Evolutionary conservation across 2,888 invertebrate species (phyloP), one percentile per base, ranked within the genome.

Genomic region (Folsomia candida): DNA sequence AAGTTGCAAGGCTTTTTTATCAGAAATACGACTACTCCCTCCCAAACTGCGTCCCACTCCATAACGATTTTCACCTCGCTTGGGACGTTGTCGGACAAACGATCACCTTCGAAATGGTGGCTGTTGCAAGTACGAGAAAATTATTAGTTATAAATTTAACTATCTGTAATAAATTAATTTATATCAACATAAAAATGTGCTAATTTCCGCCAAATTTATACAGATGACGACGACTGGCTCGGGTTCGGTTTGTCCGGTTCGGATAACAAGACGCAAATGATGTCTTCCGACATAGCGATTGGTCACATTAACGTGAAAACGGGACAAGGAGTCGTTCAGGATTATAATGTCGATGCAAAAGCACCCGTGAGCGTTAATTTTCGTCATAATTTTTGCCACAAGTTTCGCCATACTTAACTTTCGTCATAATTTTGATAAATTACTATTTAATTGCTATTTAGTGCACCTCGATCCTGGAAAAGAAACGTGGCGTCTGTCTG

Each of bases 61-160:
- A 95, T 83, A 90, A 90, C 82, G 88, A 91, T 82, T 85, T 89
- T 76, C 92, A 93, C 85, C 87, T 93, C 1, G 89, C 91, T 11
- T 95, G 94, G 94, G 94, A 94, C 83, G 89, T 94, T 27, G 94
- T 94, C 83, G 94, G 94, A 0, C 91, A 91, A 25, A 90, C 90
- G 82, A 88, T 95, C 76, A 94, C 94, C 9, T 86, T 94, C 68
- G 90, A 94, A 83, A 84, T 95, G 14, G 89, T 92, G 14, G 94
- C 90, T 0, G 89, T 90, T 86, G 88, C 91, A 61, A 84, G 85
- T 85, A 79, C 9, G 24, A 11, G 47, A 47, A 47, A 47, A 11
- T 47, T n/a, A 60, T 18, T 26, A 25, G 22, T 61, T 25, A 18
- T 63, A 2, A 20, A 4, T 57, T 22, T 22, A 58, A 25, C 27